A percentile compares a stretch with the other conserved stretches of the same genome.
phyloP scores from a whole-genome alignment of 1,140 invertebrate species.

The Cotesia typhae region DNA sequence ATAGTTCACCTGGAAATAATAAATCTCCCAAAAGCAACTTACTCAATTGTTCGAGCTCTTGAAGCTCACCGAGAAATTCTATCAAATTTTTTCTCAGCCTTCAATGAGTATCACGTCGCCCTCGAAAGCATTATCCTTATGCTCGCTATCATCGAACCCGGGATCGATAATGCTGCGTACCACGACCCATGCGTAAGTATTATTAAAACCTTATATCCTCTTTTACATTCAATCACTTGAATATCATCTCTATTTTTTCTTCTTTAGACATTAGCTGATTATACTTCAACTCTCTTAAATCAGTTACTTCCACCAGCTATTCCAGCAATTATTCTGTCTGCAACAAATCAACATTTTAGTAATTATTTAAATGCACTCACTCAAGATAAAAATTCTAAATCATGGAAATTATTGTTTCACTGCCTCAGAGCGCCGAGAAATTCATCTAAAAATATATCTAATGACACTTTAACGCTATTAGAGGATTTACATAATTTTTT shows the following conservation, averaged over 20 bases:
- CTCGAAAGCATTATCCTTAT: constrained; percentile 97
- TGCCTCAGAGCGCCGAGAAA: constrained; percentile 46
- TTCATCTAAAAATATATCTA: too few relatives aligned
- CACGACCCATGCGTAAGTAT: constrained; percentile 41
- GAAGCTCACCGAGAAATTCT: constrained; percentile 95
- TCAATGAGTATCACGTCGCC: constrained; percentile 96
- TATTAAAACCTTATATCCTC: neutral
- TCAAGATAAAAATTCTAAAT: constrained; percentile 67
- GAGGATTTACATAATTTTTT: too few relatives aligned
- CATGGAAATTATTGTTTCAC: constrained; percentile 78
- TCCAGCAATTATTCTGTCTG: constrained; percentile 75
- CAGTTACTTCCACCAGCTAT: constrained; percentile 76
- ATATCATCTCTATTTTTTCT: too few relatives aligned
- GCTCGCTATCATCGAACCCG: constrained; percentile 90
- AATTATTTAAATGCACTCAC: constrained; percentile 78
- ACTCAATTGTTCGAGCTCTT: constrained; percentile 90
- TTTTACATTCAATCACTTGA: too few relatives aligned
- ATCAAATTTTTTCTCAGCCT: constrained; percentile 84
- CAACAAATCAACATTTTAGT: constrained; percentile 76
- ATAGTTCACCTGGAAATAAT: constrained; percentile 94
- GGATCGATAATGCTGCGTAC: constrained; percentile 44
- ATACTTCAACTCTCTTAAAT: constrained; percentile 73
- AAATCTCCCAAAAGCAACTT: constrained; percentile 79
- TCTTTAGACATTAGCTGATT: constrained; percentile 65
- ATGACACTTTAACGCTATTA: too few relatives aligned